Evolutionary conservation across 2,797 vertebrate species (phyloP).

Genomic region (Hypotaenidia philippensis): DNA sequence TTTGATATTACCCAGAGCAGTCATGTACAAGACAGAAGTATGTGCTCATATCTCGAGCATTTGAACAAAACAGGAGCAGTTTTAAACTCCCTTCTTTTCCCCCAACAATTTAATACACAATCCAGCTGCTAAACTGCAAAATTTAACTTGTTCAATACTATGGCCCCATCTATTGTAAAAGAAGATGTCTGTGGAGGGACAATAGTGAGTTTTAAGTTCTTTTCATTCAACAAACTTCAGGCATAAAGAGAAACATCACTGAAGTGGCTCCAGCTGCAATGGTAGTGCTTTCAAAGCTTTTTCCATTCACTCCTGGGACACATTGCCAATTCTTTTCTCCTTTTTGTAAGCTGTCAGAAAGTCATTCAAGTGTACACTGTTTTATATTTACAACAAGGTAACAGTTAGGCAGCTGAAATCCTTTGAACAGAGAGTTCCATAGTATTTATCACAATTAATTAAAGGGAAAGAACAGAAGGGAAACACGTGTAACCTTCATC

Average conservation of each 20-base stretch:
- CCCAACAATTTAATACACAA: background rate
- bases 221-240: background rate
- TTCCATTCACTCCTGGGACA: background rate
- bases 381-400: conserved; percentile 25
- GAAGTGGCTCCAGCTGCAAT: background rate
- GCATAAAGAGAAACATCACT: background rate
- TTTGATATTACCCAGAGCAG: background rate
- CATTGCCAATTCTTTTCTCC: background rate
- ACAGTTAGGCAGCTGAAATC: background rate
- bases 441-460: conserved; percentile 63
- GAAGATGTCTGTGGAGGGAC: background rate
- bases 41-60: background rate
- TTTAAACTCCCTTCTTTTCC: background rate
- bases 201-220: background rate
- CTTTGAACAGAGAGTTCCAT: conserved; percentile 29
- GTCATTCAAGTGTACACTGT: background rate
- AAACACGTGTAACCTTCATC: conserved; percentile 9
- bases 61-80: background rate
- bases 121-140: background rate
- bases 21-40: background rate
- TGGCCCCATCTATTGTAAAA: background rate
- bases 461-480: background rate
- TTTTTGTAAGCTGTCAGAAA: background rate
- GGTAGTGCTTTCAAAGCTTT: background rate
- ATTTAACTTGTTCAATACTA: background rate